Evolutionary conservation across 2,797 vertebrate genomes (phyloP).

Genomic region (Gallinago stenura): DNA sequence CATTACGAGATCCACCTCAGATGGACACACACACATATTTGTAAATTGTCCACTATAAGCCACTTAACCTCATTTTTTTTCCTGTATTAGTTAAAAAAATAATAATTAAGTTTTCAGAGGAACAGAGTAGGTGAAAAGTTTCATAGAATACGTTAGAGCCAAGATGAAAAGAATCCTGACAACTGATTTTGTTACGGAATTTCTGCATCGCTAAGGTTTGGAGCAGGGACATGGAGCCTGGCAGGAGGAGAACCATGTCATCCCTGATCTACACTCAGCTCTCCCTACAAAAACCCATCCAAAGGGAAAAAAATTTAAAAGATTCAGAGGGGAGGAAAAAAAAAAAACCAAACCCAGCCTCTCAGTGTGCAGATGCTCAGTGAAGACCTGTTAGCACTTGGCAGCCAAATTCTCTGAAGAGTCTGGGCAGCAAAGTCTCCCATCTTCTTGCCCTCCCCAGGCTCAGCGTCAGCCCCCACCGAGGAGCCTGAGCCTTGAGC

Average conservation of each 20-base stretch:
- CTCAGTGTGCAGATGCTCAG: not conserved
- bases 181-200: not conserved
- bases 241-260: not conserved
- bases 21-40: rapidly evolving
- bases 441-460: not conserved
- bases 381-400: not conserved
- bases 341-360: not conserved
- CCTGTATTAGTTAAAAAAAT: not conserved
- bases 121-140: not conserved
- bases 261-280: not conserved
- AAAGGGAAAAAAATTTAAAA: not conserved
- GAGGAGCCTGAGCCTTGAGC: not conserved
- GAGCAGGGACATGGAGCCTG: not conserved
- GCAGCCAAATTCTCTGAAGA: not conserved
- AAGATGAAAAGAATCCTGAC: not conserved
- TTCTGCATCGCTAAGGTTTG: not conserved
- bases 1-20: not conserved
- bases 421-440: not conserved
- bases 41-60: not conserved
- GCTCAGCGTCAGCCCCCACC: not conserved
- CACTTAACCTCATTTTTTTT: not conserved
- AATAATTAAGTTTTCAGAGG: not conserved
- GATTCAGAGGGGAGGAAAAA: not conserved
- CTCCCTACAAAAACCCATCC: not conserved
- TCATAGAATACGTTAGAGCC: not conserved